Percentiles rank a stretch among this genome's conserved stretches.
Evolutionary conservation across 2,888 invertebrate genomes (phyloP).

Genomic region (Adineta ricciae): DNA sequence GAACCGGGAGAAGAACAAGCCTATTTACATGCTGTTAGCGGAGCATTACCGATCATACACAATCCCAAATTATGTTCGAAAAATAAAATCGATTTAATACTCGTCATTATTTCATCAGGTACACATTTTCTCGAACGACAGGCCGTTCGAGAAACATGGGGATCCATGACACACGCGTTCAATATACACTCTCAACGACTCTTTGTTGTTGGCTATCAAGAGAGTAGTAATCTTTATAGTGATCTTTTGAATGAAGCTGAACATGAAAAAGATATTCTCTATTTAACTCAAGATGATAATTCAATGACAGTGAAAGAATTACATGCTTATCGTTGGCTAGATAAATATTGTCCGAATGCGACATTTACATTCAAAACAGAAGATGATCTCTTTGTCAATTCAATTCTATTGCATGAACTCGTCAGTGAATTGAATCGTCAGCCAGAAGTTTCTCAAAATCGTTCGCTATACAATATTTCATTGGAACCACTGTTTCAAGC

Average conservation of each 20-base stretch:
- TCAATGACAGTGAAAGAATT: neutral
- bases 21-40: neutral
- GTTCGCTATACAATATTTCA: neutral
- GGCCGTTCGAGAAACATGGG: neutral
- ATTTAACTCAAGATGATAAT: slow-evolving; percentile 9
- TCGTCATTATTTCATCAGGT: neutral
- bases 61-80: neutral
- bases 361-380: slow-evolving; percentile 18
- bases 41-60: neutral
- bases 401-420: neutral
- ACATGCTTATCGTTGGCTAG: neutral
- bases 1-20: neutral
- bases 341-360: slow-evolving; percentile 11
- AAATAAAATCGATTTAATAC: neutral
- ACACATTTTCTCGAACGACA: neutral
- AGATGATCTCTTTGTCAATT: slow-evolving; percentile 5
- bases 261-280: neutral
- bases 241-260: neutral
- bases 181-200: neutral
- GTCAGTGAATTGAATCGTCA: neutral
- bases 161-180: neutral
- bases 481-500: neutral
- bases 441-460: neutral
- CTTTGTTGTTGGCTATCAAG: neutral
- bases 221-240: neutral